These are phyloP conservation scores for Turritopsis rubra DNA, from an alignment of 30 jellyfish, hydroid and myxozoan species.

Conservation along the genomic window DNA sequence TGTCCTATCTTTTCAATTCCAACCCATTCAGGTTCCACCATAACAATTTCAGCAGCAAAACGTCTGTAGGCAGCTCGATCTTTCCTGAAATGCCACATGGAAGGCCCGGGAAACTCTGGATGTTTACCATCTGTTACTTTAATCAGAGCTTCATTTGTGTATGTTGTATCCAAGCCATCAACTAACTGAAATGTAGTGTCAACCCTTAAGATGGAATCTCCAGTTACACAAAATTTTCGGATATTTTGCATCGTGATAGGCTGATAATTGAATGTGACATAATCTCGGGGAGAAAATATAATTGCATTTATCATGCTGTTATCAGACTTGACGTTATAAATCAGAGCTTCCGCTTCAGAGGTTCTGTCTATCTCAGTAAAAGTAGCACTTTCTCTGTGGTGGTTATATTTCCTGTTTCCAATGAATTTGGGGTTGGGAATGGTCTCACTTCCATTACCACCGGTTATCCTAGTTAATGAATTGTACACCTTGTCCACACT, in stretches of 20 bases:
- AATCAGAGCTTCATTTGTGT: neutral
- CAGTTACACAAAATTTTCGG: too few species aligned
- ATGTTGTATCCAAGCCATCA: neutral
- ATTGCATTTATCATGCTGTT: neutral
- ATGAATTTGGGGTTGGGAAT: neutral
- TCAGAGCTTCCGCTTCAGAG: conserved; percentile 4
- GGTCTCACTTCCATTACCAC: neutral
- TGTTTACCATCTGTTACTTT: neutral
- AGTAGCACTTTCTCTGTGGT: too few species aligned
- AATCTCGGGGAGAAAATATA: neutral
- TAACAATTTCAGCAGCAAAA: too few species aligned
- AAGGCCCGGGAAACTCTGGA: too few species aligned
- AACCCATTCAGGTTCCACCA: too few species aligned
- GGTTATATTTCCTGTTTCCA: too few species aligned
- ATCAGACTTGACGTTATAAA: neutral
- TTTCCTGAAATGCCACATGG: too few species aligned
- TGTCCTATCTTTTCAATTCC: too few species aligned
- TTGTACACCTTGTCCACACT: neutral
- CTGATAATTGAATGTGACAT: neutral
- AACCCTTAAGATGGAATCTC: too few species aligned
- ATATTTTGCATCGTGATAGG: neutral
- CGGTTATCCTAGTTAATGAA: neutral
- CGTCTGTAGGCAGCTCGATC: too few species aligned
- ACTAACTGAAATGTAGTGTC: neutral
- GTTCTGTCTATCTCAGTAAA: too few species aligned